Conservation (phyloP, 2,888 invertebrate genomes). For the Sinohyriopsis cumingii region DNA sequence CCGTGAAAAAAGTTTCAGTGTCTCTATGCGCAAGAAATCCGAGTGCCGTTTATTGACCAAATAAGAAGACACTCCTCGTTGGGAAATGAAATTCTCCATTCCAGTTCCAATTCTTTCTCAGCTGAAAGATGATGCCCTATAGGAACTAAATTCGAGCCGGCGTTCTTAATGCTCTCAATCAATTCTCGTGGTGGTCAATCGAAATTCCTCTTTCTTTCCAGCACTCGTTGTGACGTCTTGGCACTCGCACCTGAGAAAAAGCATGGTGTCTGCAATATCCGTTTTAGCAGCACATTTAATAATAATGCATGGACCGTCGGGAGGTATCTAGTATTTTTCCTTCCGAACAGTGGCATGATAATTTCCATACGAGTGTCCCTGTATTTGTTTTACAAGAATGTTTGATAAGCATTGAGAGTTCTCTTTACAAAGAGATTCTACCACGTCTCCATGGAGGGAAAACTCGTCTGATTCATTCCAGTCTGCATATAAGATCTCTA, state of each 20-base stretch:
- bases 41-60: slow-evolving; percentile 6
- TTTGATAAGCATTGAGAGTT: slow-evolving; percentile 2
- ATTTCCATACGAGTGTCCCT: not conserved
- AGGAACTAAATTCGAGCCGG: slow-evolving; percentile 6
- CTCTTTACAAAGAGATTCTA: slow-evolving; percentile 2
- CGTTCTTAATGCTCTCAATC: not conserved
- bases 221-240: slow-evolving; percentile 1
- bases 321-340: not conserved
- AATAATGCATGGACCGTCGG: slow-evolving; percentile 1
- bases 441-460: not conserved
- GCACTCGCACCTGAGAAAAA: slow-evolving; percentile 4
- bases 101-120: slow-evolving; percentile 6
- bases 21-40: not conserved
- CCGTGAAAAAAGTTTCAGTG: slow-evolving; percentile 2
- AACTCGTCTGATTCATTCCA: not conserved
- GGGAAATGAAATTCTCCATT: slow-evolving; percentile 11
- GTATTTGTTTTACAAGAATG: not conserved
- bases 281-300: not conserved
- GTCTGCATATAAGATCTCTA: not conserved
- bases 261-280: not conserved
- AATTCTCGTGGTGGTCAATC: not conserved
- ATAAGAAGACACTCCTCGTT: slow-evolving; percentile 3
- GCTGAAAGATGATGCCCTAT: slow-evolving; percentile 5
- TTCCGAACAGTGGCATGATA: not conserved
- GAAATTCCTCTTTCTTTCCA: not conserved